These are phyloP conservation scores for Melanotaenia parkinsoni DNA, from an alignment of 2,797 vertebrate genomes.

Conservation along the genomic window DNA sequence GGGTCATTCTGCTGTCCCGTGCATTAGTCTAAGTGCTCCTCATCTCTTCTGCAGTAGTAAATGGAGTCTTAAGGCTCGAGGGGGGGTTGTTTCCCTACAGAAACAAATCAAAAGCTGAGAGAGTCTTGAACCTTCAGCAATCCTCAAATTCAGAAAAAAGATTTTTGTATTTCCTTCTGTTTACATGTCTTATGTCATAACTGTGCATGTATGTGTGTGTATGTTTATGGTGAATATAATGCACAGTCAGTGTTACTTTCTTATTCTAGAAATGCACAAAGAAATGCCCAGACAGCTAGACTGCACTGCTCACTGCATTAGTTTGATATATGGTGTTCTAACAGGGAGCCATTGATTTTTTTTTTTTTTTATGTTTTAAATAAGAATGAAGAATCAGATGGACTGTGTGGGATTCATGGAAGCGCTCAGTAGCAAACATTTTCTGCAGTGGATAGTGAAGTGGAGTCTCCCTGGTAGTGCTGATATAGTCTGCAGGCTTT, in stretches of 20 bases:
- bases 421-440: conserved; percentile 30
- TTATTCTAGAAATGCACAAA: not conserved
- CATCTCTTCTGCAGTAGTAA: conserved; percentile 77
- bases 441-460: conserved; percentile 28
- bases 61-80: conserved; percentile 74
- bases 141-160: conserved; percentile 71
- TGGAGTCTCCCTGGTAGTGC: conserved; percentile 35
- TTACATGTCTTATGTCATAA: conserved; percentile 10
- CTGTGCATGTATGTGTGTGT: not conserved
- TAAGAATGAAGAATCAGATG: conserved; percentile 15
- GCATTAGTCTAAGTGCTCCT: conserved; percentile 87
- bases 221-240: conserved; percentile 28
- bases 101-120: conserved; percentile 66
- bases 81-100: conserved; percentile 59
- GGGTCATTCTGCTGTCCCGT: conserved; percentile 72
- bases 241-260: conserved; percentile 25
- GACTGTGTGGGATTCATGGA: conserved; percentile 27
- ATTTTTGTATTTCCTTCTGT: conserved; percentile 45
- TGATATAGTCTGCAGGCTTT: conserved; percentile 54
- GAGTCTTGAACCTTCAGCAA: conserved; percentile 69
- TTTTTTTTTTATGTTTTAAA: conserved; percentile 12
- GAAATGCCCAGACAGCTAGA: conserved; percentile 19
- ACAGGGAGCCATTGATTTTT: conserved; percentile 13
- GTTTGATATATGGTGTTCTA: conserved; percentile 17
- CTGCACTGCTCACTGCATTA: conserved; percentile 20